Percentiles rank a stretch among this genome's conserved stretches.
These are phyloP conservation scores for Hydrocynus forskahlii DNA, from an alignment of 2,797 vertebrate species.

Conservation along the genomic window DNA sequence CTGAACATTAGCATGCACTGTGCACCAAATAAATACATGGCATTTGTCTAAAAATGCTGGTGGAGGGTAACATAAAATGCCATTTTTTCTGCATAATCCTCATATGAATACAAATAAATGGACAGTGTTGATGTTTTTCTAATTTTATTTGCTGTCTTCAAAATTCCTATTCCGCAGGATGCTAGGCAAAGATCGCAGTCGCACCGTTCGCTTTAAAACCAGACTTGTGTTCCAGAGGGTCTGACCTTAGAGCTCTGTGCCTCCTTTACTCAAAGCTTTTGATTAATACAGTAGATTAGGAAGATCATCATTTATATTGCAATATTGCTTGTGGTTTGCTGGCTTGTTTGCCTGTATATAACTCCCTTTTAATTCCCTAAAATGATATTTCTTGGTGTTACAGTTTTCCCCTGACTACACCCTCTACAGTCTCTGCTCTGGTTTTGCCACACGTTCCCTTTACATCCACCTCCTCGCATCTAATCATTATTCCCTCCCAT, in stretches of 20 bases:
- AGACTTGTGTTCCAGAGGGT: constrained; percentile 7
- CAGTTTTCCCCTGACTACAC: not conserved
- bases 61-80: constrained; percentile 61
- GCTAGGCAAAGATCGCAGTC: constrained; percentile 36
- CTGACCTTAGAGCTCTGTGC: constrained; percentile 12
- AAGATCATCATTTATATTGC: not conserved
- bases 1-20: constrained; percentile 54
- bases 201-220: constrained; percentile 32
- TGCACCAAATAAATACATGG: constrained; percentile 39
- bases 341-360: not conserved
- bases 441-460: too few species aligned
- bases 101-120: constrained; percentile 69
- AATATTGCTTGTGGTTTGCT: not conserved
- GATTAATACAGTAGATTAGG: not conserved
- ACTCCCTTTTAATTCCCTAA: not conserved
- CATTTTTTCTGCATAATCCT: constrained; percentile 57
- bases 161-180: constrained; percentile 26
- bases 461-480: too few species aligned
- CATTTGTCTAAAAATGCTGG: constrained; percentile 51
- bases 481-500: too few species aligned
- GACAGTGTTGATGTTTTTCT: constrained; percentile 32
- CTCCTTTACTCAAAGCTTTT: constrained; percentile 5
- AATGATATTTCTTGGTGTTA: not conserved
- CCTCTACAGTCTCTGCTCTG: too few species aligned
- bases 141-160: constrained; percentile 31